Evolutionary conservation across 2,888 invertebrate species (phyloP).

Genomic region (Aspidiotus destructor): DNA sequence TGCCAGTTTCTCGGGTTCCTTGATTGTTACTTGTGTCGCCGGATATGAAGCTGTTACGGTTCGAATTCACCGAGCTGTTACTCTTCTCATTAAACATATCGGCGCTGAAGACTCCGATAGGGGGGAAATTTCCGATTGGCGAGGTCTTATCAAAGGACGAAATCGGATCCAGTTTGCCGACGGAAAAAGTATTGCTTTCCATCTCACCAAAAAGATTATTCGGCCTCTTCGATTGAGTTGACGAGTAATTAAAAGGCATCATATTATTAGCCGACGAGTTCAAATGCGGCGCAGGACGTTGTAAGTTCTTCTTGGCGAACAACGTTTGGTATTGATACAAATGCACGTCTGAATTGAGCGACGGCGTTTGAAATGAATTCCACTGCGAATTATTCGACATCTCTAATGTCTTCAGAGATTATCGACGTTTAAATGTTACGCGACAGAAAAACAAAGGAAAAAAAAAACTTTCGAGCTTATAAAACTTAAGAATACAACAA

Average conservation of each 20-base stretch:
- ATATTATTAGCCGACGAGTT: conserved; percentile 19
- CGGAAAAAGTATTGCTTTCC: conserved; percentile 15
- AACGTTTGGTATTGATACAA: conserved; percentile 21
- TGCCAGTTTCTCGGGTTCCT: conserved; percentile 84
- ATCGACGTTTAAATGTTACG: too few relatives aligned
- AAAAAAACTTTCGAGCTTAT: conserved; percentile 11
- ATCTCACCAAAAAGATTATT: conserved; percentile 14
- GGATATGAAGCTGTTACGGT: conserved; percentile 28
- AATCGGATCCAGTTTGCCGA: conserved; percentile 18
- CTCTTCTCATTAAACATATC: conserved; percentile 24
- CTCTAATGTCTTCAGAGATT: conserved; percentile 13
- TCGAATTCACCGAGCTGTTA: conserved; percentile 16
- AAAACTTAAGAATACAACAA: conserved; percentile 21
- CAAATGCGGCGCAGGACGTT: conserved; percentile 8
- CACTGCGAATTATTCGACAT: conserved; percentile 81
- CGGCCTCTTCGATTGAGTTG: conserved; percentile 20
- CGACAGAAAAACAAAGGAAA: conserved; percentile 1
- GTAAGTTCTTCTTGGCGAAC: conserved; percentile 20
- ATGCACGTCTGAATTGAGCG: conserved; percentile 12
- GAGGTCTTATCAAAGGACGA: conserved; percentile 34
- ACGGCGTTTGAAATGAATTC: conserved; percentile 45
- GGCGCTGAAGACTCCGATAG: conserved; percentile 45
- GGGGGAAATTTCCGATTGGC: conserved; percentile 38
- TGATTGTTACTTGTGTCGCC: conserved; percentile 53
- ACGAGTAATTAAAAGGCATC: conserved; percentile 18